Base-by-base conservation (phyloP, 2,888 invertebrate species). In the Diachrysia chrysitis region DNA sequence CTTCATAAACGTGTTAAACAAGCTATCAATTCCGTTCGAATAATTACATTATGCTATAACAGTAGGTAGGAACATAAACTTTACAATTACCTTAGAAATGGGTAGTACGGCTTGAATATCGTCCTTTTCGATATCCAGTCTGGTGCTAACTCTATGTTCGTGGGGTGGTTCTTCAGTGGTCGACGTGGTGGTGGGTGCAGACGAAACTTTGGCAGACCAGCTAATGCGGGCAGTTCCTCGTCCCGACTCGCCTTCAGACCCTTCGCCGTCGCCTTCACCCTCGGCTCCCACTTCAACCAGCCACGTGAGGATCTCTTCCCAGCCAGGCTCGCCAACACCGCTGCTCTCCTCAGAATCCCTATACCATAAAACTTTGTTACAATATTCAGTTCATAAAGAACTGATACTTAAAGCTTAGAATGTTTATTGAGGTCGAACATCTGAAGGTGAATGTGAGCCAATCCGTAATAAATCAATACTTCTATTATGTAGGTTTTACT, bases 91-190 rank as follows among this genome's bases (percentile, higher is more conserved):
- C 97, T 99, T 99, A 69, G 98, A 98, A 89, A 99, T 98, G 17
- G 99, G 98, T 25, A 99, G 96, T 16, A 99, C 98, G 21, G 98
- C 98, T 92, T 98, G 98, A 69, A 98, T 98, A 87, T 98, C 98
- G 89, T 99, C 99, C 89, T 99, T 99, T 89, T 98, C 98, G 73
- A 99, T 98, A 87, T 98, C 98, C 57, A 99, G 96, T 78, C 98
- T 96, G 0, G 98, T 97, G 70, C 98, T 97, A 55, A 98, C 96
- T 87, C 98, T 97, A 79, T 95, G 92, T 82, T 95, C 94, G 65
- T 94, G 93, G 12, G 95, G 92, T 16, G 93, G 91, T 76, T 93
- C 93, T 78, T 94, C 92, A 0, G 94, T 93, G 14, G 95, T 93
- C 1, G 92, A 89, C 1, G 88, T 84, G 0, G 87, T 85, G 17